Evolutionary conservation across 2,888 invertebrate genomes (phyloP).

Genomic region (Volucella zonaria): DNA sequence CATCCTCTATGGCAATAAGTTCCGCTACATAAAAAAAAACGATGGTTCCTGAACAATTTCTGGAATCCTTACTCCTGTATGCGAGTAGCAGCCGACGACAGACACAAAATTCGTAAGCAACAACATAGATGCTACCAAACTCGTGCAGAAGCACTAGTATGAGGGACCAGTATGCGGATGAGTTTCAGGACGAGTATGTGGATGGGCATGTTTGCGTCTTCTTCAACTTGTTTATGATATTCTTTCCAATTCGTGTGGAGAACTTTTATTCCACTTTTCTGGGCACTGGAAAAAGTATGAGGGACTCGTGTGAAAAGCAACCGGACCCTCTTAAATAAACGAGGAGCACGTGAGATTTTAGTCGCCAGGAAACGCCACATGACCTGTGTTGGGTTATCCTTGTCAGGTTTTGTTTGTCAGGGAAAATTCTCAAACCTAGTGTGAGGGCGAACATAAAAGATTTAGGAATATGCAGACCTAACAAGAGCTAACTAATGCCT

Average conservation of each 20-base stretch:
- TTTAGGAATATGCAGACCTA: neutral
- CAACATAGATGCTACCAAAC: neutral
- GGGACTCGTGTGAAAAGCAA: neutral
- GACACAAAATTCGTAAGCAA: neutral
- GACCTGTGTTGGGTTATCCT: too few species aligned
- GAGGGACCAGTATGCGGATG: neutral
- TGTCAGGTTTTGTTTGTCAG: too few species aligned
- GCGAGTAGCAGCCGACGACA: neutral
- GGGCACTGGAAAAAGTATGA: neutral
- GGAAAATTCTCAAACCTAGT: too few species aligned
- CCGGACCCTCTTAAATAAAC: neutral
- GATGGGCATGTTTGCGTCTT: neutral
- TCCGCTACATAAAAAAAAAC: neutral
- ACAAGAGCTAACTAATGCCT: neutral
- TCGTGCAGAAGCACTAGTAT: neutral
- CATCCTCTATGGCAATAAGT: neutral
- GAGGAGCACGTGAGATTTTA: neutral
- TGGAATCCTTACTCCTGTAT: neutral
- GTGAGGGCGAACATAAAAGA: neutral
- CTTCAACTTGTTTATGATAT: slow-evolving; percentile 10
- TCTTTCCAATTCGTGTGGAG: slow-evolving; percentile 18
- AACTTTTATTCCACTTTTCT: slow-evolving; percentile 6
- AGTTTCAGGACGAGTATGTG: neutral
- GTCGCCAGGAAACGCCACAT: neutral
- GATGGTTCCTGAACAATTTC: neutral